These are phyloP conservation scores for Orchestia grillus DNA, from an alignment of 1,140 invertebrate genomes.

Conservation along the genomic window DNA sequence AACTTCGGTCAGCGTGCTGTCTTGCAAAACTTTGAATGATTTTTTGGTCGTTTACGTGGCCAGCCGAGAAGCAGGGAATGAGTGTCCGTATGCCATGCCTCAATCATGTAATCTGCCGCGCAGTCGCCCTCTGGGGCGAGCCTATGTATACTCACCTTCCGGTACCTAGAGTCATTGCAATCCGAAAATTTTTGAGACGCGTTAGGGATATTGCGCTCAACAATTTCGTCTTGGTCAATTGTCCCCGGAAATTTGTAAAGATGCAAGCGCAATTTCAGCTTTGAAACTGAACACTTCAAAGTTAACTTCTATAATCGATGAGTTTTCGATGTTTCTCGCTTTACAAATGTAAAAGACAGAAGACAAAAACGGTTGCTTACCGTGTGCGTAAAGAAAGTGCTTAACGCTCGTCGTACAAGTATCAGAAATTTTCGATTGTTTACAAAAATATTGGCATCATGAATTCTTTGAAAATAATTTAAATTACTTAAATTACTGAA, in stretches of 20 bases:
- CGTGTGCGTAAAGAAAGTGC: not conserved
- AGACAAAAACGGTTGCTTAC: not conserved
- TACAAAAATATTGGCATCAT: not conserved
- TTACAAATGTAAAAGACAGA: not conserved
- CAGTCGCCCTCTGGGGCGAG: not conserved
- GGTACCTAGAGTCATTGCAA: not conserved
- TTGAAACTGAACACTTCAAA: not conserved
- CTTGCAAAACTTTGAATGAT: conserved; percentile 36
- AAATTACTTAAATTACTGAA: no score
- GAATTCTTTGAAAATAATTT: no score
- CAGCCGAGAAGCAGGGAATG: not conserved
- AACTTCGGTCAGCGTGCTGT: not conserved
- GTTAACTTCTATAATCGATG: not conserved
- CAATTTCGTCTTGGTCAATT: not conserved
- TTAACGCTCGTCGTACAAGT: not conserved
- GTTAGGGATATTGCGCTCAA: not conserved
- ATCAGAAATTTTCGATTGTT: not conserved
- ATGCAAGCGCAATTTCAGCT: not conserved
- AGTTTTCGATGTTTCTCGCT: not conserved
- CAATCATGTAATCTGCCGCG: not conserved
- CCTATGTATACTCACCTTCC: not conserved
- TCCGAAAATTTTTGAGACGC: not conserved
- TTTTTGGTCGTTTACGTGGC: conserved; percentile 26
- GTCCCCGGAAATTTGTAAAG: no score
- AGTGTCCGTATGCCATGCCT: not conserved